These are phyloP conservation scores for Musca vetustissima DNA, from an alignment of 1,140 invertebrate genomes.

Conservation along the genomic window DNA sequence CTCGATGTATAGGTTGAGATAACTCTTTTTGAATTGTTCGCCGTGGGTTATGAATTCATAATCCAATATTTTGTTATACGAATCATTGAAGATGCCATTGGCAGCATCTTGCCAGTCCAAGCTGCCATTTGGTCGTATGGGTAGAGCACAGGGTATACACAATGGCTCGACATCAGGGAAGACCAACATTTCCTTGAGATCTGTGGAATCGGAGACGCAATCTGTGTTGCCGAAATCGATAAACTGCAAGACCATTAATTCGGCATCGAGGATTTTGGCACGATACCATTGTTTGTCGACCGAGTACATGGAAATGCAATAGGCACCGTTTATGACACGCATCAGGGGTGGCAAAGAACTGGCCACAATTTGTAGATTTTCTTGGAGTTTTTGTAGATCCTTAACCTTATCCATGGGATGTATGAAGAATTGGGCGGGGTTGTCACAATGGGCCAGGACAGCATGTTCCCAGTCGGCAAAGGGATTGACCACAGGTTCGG, in stretches of 20 bases:
- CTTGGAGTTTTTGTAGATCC: slow-evolving; percentile 61
- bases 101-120: slow-evolving; percentile 69
- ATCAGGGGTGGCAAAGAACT: slow-evolving; percentile 58
- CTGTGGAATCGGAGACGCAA: slow-evolving; percentile 62
- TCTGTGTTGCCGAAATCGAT: slow-evolving; percentile 84
- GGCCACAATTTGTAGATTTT: slow-evolving; percentile 62
- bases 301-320: slow-evolving; percentile 73
- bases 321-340: slow-evolving; percentile 62
- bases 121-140: slow-evolving; percentile 63
- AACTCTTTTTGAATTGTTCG: slow-evolving; percentile 53
- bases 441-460: slow-evolving; percentile 65
- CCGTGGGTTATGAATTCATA: slow-evolving; percentile 60
- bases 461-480: slow-evolving; percentile 56
- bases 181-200: slow-evolving; percentile 64
- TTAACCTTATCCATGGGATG: slow-evolving; percentile 60
- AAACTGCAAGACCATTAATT: slow-evolving; percentile 74
- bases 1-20: slow-evolving; percentile 66
- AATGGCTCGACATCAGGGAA: slow-evolving; percentile 60
- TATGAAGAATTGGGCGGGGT: slow-evolving; percentile 69
- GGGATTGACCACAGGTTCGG: slow-evolving; percentile 34
- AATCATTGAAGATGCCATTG: slow-evolving; percentile 61
- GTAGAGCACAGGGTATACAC: slow-evolving; percentile 65
- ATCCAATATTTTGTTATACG: slow-evolving; percentile 40
- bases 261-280: slow-evolving; percentile 73
- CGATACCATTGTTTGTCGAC: slow-evolving; percentile 79